Evolutionary conservation across 2,113 vertebrate species (phyloP), one percentile per base, ranked within the genome.

Genomic region (Picathartes gymnocephalus): DNA sequence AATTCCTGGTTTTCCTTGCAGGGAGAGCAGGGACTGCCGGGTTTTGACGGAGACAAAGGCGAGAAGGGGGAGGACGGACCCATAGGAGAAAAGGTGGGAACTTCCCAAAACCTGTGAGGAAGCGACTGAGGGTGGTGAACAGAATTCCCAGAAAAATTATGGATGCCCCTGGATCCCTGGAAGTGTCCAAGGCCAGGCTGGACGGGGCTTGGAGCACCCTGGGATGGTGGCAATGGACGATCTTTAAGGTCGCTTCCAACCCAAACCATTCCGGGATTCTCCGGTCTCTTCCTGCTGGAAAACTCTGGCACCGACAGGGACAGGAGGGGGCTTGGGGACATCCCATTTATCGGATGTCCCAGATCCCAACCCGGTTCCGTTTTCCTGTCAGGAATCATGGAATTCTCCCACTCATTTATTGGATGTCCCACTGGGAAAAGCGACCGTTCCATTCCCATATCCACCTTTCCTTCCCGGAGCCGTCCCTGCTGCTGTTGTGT

Each of bases 31-130:
- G 99, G 99, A 12, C 96, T 95, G 25, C 97, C 98, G 3, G 99
- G 99, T 11, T 99, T 99, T 95, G 99, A 99, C 6, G 99, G 99
- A 10, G 99, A 99, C 97, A 99, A 99, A 98, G 99, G 99, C n/a
- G 99, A 99, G 91, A 99, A 99, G 90, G 99, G 99, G 33, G 99
- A 99, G 89, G 99, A 99, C 4, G 99, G 99, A 8, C 98, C 99
- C 13, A 92, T 96, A 25, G 99, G 99, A 82, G 91, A 98, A 45
- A 99, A 99, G 98, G 99, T 99, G 96, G 6, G 91, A 81, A 39
- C 3, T 8, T 60, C 73, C 10, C 2, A 1, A 3, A 48, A 4
- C 21, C 23, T 4, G 39, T 39, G 39, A 39, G 39, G 39, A 39
- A 39, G 18, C 54, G 31, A 16, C 15, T 2, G 4, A 17, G 62